phyloP scores from a whole-genome alignment of 1,140 invertebrate species.

The Microplitis mediator region DNA sequence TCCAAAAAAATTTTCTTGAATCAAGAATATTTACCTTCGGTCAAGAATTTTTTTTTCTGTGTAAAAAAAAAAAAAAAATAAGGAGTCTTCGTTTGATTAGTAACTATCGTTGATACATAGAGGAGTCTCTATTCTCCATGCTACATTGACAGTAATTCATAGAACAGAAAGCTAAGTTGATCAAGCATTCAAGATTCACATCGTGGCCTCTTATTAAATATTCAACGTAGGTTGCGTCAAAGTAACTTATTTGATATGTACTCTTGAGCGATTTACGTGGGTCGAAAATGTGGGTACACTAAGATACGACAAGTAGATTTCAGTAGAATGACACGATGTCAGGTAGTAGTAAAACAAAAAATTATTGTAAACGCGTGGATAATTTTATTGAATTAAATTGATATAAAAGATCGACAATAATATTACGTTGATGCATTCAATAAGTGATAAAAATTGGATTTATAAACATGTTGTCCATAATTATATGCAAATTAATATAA shows the following conservation, averaged over 20 bases:
- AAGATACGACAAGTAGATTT: constrained; percentile 1
- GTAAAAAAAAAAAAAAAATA: no score
- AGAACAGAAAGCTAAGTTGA: background rate
- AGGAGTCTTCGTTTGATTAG: no score
- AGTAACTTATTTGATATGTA: constrained; percentile 22
- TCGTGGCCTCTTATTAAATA: background rate
- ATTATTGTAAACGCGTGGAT: background rate
- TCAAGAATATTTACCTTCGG: no score
- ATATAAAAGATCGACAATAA: background rate
- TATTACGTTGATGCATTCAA: no score
- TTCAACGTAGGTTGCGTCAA: constrained; percentile 11
- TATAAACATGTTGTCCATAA: no score
- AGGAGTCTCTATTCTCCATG: no score
- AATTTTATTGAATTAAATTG: background rate
- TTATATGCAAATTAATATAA: no score
- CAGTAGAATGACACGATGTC: background rate
- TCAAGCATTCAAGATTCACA: background rate
- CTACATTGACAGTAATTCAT: background rate
- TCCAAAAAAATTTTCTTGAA: no score
- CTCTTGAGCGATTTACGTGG: constrained; percentile 18
- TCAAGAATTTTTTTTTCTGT: no score
- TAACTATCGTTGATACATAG: no score
- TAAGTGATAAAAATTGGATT: no score
- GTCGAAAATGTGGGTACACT: background rate
- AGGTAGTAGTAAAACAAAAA: background rate